phyloP scores from a whole-genome alignment of 2,888 invertebrate species.

The Calliphora vomitoria region DNA sequence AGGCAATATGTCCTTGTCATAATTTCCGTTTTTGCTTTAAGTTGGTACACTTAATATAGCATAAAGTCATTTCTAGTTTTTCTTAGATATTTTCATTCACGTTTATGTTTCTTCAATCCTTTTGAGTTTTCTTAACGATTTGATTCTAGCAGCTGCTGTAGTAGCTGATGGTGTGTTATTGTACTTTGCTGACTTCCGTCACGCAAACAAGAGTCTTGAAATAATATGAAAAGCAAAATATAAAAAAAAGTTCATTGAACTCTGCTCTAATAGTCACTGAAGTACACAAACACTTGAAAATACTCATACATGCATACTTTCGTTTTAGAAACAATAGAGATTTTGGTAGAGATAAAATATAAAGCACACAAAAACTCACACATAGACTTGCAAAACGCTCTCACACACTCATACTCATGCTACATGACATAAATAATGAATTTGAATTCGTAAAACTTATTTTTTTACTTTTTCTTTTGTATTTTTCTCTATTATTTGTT shows the following conservation, averaged over 20 bases:
- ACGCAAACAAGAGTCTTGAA: constrained; percentile 22
- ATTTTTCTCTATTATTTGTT: not conserved
- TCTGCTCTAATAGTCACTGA: not conserved
- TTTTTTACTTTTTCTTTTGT: not conserved
- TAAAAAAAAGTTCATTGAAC: constrained; percentile 34
- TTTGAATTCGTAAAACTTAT: not conserved
- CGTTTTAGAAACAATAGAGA: not conserved
- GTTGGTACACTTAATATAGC: constrained; percentile 35
- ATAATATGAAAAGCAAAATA: not conserved
- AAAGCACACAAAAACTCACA: not conserved
- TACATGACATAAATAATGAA: constrained; percentile 6
- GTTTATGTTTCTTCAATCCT: not conserved
- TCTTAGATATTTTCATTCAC: not conserved
- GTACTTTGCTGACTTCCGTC: constrained; percentile 19
- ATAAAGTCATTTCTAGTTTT: constrained; percentile 17
- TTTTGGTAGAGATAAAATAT: not conserved
- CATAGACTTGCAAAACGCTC: not conserved
- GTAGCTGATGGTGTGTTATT: not conserved
- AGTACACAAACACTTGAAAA: constrained; percentile 15
- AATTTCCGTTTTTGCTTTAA: constrained; percentile 31
- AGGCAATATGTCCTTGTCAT: constrained; percentile 61
- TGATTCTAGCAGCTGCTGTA: not conserved
- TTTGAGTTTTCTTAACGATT: not conserved
- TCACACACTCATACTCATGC: not conserved
- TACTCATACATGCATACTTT: not conserved